Evolutionary conservation across 2,888 invertebrate species (phyloP), one percentile per base, ranked within the genome.

Genomic region (Keiferia lycopersicella): DNA sequence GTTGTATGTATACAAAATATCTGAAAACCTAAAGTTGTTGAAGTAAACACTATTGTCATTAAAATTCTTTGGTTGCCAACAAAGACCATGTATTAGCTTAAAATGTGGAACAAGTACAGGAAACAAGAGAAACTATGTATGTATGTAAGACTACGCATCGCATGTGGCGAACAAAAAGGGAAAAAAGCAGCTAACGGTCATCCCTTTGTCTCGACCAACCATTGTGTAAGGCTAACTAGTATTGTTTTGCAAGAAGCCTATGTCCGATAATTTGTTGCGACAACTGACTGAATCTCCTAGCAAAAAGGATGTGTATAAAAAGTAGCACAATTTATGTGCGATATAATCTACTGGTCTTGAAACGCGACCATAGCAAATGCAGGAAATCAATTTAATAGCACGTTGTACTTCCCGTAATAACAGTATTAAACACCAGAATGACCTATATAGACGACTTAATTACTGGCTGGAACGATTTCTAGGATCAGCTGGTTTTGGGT

Each of bases 81-180:
- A 80, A 79, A 73, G 75, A 71, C 71, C 69, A 76, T 76, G 75
- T 77, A 73, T 74, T 77, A 75, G 26, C 59, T 57, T 73, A 69
- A 69, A 79, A 82, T 79, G 78, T 84, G 70, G 78, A 76, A 80
- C 79, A 77, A 73, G 76, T 73, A 73, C 80, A 81, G 80, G 80
- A 83, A 83, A 83, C 80, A 76, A 79, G 77, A 77, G 77, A 82
- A 80, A 78, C 74, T 72, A 78, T 73, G 78, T 78, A 75, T 78
- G 76, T 73, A 78, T 73, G 78, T 78, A 75, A 78, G 76, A 73
- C 72, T 76, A 77, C 74, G 73, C 80, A 80, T 80, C 73, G 74
- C 73, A 75, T 76, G 74, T 72, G 72, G 75, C 73, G 70, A 71
- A 81, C 75, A 61, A 81, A 80, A 83, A 75, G 66, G 69, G 74